Evolutionary conservation across 2,888 invertebrate species (phyloP), one percentile per base, ranked within the genome.

Genomic region (Lycia hirtaria): DNA sequence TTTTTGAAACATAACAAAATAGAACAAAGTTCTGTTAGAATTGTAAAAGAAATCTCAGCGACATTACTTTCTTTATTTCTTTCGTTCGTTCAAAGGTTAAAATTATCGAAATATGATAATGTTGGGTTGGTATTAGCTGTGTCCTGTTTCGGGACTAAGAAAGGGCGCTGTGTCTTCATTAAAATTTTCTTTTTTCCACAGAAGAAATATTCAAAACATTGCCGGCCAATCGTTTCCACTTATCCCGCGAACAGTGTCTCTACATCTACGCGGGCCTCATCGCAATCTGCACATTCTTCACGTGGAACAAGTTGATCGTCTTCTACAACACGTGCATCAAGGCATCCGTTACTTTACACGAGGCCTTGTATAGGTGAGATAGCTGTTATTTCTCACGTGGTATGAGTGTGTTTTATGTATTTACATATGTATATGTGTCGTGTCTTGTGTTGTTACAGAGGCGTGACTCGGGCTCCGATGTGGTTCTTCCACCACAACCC

Each of bases 401-500:
- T n/a, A n/a, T n/a, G n/a, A n/a, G n/a, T n/a, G n/a, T n/a, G n/a
- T n/a, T n/a, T n/a, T n/a, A n/a, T n/a, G n/a, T n/a, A n/a, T n/a
- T n/a, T n/a, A n/a, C n/a, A n/a, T n/a, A n/a, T n/a, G n/a, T n/a
- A n/a, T n/a, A n/a, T n/a, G n/a, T n/a, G n/a, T n/a, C n/a, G n/a
- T n/a, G 2, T 33, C 10, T 2, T 35, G 7, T 37, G 10, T 40
- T 15, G 24, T 64, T 48, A 76, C 58, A 93, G 94, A 47, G 94
- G 94, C 0, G 94, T 97, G 0, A 94, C 96, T 0, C 89, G 94
- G 45, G 94, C 96, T 0, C 94, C 94, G 0, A 95, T 96, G 93
- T 93, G 93, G 80, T 97, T 97, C 86, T 97, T 96, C 84, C 96
- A 96, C 76, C 94, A 93, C 55, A 97, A 96, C 79, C 94, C 95